Evolutionary conservation across 2,113 vertebrate genomes (phyloP).

Genomic region (Cercopithecus mona): DNA sequence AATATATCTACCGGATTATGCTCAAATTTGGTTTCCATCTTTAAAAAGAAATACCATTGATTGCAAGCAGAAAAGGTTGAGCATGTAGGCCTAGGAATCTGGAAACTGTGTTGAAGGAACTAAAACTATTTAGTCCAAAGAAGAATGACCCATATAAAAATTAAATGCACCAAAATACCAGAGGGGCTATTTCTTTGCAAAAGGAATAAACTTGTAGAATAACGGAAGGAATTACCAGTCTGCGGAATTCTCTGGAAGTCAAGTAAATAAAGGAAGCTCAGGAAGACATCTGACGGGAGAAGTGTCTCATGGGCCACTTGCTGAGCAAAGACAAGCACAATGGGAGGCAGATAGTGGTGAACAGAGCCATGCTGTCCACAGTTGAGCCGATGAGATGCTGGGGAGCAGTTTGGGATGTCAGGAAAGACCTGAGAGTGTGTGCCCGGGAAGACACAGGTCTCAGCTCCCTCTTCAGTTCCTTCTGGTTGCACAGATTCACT

Average conservation of each 20-base stretch:
- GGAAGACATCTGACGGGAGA: background rate
- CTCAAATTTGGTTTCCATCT: background rate
- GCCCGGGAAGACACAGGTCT: background rate
- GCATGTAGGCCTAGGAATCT: background rate
- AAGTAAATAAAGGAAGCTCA: background rate
- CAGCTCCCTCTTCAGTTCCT: background rate
- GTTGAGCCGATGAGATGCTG: background rate
- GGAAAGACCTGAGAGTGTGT: background rate
- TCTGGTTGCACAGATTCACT: background rate
- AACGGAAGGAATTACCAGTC: background rate
- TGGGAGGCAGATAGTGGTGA: background rate
- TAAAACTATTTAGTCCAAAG: slow-evolving; percentile 13
- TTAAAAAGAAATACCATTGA: slow-evolving; percentile 18
- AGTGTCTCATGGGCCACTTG: background rate
- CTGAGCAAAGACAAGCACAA: background rate
- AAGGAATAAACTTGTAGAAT: background rate
- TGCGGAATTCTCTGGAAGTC: background rate
- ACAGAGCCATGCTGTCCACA: background rate
- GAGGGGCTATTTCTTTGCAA: background rate
- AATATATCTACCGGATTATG: background rate
- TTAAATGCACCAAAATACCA: background rate
- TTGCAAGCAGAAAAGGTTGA: background rate
- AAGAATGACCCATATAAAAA: background rate
- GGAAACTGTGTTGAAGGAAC: background rate
- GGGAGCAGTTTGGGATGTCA: background rate